phyloP scores from a whole-genome alignment of 2,113 vertebrate genomes.

The Heterotilapia buettikoferi region DNA sequence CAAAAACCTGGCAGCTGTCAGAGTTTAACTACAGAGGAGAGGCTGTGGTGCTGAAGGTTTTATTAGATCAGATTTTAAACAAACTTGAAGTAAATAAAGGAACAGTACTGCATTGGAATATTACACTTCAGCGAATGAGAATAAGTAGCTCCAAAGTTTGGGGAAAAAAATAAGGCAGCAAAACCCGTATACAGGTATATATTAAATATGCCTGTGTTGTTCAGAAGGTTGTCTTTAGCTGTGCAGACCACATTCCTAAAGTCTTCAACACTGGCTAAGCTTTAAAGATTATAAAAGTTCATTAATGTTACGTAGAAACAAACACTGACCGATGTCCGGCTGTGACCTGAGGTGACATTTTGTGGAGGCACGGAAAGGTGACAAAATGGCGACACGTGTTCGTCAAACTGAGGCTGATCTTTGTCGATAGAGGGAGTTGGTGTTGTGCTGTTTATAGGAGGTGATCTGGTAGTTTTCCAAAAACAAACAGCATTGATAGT shows the following conservation, averaged over 20 bases:
- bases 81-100: background rate
- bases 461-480: slow-evolving; percentile 6
- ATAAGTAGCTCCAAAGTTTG: background rate
- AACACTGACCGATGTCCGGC: background rate
- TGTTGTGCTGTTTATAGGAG: background rate
- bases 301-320: fast-evolving
- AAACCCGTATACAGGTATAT: fast-evolving
- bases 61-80: fast-evolving
- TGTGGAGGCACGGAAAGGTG: fast-evolving
- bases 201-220: fast-evolving
- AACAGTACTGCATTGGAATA: fast-evolving
- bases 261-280: fast-evolving
- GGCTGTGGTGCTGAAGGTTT: fast-evolving
- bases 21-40: background rate
- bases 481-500: background rate
- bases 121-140: background rate
- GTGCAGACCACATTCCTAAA: fast-evolving
- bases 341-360: background rate
- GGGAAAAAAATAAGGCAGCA: background rate
- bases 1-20: fast-evolving
- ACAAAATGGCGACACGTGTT: background rate
- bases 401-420: background rate
- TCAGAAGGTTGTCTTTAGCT: background rate
- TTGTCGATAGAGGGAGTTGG: background rate
- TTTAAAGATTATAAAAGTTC: fast-evolving